These are phyloP conservation scores for Arbacia lixula DNA, from an alignment of 53 echinoderm and acorn worm genomes.

Conservation along the genomic window DNA sequence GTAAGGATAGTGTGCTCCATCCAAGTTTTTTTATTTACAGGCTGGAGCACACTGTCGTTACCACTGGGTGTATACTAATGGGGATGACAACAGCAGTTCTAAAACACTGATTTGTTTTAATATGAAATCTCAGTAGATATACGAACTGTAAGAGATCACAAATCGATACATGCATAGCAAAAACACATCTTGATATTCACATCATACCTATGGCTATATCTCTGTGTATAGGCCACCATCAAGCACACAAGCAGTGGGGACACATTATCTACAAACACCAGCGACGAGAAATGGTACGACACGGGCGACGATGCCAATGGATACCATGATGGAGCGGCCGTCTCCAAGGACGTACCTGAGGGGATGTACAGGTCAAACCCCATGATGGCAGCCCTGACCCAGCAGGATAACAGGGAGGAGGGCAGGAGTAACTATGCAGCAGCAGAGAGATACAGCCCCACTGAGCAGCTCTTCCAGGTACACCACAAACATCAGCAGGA, in stretches of 20 bases:
- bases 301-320: constrained; percentile 84
- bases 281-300: constrained; percentile 97
- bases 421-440: constrained; percentile 66
- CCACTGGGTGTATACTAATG: too few species aligned
- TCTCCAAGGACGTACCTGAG: constrained; percentile 68
- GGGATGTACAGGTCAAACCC: constrained; percentile 32
- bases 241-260: constrained; percentile 80
- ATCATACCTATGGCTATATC: too few species aligned
- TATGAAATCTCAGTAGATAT: too few species aligned
- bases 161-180: too few species aligned
- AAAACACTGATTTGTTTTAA: too few species aligned
- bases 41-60: too few species aligned
- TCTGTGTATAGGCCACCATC: constrained; percentile 78
- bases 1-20: too few species aligned
- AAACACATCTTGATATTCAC: too few species aligned
- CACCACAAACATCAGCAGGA: too few species aligned
- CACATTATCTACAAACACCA: constrained; percentile 65
- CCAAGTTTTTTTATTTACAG: too few species aligned
- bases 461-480: constrained; percentile 75
- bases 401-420: constrained; percentile 31
- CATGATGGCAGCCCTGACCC: constrained; percentile 1
- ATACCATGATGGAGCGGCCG: constrained; percentile 81
- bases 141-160: too few species aligned
- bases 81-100: too few species aligned
- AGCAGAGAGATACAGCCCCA: constrained; percentile 91